These are phyloP conservation scores for Brachystomella parvula DNA, from an alignment of 1,140 invertebrate genomes.

Conservation along the genomic window DNA sequence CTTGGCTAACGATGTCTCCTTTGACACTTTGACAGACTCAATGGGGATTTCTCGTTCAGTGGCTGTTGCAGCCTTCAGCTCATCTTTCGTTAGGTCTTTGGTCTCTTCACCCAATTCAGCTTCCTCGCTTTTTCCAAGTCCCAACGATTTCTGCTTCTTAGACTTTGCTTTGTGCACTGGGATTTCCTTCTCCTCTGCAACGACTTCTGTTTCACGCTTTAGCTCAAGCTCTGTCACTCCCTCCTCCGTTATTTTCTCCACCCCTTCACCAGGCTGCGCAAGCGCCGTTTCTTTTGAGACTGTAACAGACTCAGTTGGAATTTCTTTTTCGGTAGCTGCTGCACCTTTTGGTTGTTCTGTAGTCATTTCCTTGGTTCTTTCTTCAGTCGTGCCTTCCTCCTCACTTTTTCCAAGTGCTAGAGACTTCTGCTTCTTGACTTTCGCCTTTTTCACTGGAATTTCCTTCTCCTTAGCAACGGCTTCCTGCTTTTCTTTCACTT, in stretches of 20 bases:
- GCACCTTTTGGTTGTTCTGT: not conserved
- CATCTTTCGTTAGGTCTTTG: no score
- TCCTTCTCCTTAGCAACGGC: constrained; percentile 13
- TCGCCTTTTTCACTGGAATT: constrained; percentile 9
- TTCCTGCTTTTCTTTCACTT: not conserved
- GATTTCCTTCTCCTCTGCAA: not conserved
- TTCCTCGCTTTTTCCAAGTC: no score
- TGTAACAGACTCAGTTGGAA: constrained; percentile 6
- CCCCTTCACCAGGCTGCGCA: not conserved
- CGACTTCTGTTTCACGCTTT: not conserved
- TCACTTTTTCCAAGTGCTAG: constrained; percentile 1
- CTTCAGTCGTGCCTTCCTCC: constrained; percentile 3
- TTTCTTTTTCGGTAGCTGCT: not conserved
- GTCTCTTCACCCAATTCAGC: no score
- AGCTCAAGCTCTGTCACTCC: not conserved
- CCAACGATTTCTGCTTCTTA: not conserved
- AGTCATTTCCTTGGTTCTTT: constrained; percentile 4
- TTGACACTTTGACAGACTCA: not conserved
- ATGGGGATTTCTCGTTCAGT: not conserved
- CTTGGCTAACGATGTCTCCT: constrained; percentile 3
- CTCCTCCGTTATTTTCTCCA: not conserved
- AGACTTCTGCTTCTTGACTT: constrained; percentile 12
- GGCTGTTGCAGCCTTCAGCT: constrained; percentile 5
- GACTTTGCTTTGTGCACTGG: not conserved
- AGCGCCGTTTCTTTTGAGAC: not conserved